These are phyloP conservation scores for Phalangium opilio DNA, from an alignment of 2,888 invertebrate genomes.

Conservation along the genomic window DNA sequence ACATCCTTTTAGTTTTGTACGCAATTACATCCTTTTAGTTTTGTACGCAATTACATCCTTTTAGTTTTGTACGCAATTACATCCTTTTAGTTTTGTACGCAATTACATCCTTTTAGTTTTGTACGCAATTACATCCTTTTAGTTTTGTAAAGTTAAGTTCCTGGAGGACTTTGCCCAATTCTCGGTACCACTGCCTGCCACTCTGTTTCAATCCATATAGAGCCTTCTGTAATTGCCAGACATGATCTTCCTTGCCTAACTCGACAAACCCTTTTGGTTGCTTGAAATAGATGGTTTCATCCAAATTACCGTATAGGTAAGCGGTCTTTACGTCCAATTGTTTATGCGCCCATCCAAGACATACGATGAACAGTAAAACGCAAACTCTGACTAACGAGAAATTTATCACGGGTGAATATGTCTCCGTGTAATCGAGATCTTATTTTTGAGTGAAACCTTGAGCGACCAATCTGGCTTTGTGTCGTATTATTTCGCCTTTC, in stretches of 20 bases:
- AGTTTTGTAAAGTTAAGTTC: neutral
- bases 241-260: neutral
- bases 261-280: conserved; percentile 2
- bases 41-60: too few relatives aligned
- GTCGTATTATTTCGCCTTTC: neutral
- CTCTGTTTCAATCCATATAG: conserved; percentile 2
- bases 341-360: conserved; percentile 1
- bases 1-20: too few relatives aligned
- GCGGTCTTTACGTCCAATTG: conserved; percentile 6
- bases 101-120: too few relatives aligned
- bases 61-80: too few relatives aligned
- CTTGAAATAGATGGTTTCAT: conserved; percentile 1
- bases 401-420: neutral
- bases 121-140: too few relatives aligned
- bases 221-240: neutral
- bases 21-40: too few relatives aligned
- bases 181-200: neutral
- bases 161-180: neutral
- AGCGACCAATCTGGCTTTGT: conserved; percentile 3
- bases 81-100: too few relatives aligned
- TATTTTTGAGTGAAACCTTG: conserved; percentile 3
- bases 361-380: neutral
- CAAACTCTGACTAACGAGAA: conserved; percentile 1
- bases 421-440: neutral
- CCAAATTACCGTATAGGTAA: conserved; percentile 3